Evolutionary conservation across 1,140 invertebrate genomes (phyloP), one percentile per base, ranked within the genome.

Genomic region (Drosophila bocki): DNA sequence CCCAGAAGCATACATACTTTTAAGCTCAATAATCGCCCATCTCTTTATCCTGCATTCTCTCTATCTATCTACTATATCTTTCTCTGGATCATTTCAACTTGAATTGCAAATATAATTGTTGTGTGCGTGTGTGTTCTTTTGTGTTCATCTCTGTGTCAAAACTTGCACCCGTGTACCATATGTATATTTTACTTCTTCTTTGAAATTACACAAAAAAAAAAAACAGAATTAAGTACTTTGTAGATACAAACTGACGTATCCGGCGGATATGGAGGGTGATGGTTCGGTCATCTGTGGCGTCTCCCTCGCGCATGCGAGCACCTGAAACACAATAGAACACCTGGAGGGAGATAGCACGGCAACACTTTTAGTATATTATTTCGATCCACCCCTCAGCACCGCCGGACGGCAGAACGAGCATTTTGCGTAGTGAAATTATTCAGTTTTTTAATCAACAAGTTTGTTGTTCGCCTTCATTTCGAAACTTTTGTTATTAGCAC

Each of bases 401-500:
- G 68, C 45, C 65, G 54, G 70, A 72, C 29, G 37, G 56, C 59
- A 64, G 56, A 58, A 39, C 15, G 15, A 48, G 41, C 54, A 64
- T 84, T 80, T 85, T 78, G 72, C 39, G 59, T 78, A 69, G 76
- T 80, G 37, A 72, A 62, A 76, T 50, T 45, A 62, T 82, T 77
- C 17, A 62, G 69, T 80, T 69, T 53, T 35, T 29, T 22, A 54
- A 33, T 70, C 56, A 32, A 39, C 53, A 8, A 47, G 53, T 74
- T 42, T 39, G 51, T 62, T 75, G 57, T 68, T 85, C 68, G 75
- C 74, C 63, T 80, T 81, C 41, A 60, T 70, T 80, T 88, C 44
- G 47, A 68, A 50, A 72, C 61, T 84, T 68, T 82, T 76, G 65
- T 83, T 86, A 75, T 61, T 79, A 81, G 85, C 86, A 88, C 82